Base-by-base conservation (phyloP, 1,140 invertebrate genomes). In the Drosophila quadrilineata region DNA sequence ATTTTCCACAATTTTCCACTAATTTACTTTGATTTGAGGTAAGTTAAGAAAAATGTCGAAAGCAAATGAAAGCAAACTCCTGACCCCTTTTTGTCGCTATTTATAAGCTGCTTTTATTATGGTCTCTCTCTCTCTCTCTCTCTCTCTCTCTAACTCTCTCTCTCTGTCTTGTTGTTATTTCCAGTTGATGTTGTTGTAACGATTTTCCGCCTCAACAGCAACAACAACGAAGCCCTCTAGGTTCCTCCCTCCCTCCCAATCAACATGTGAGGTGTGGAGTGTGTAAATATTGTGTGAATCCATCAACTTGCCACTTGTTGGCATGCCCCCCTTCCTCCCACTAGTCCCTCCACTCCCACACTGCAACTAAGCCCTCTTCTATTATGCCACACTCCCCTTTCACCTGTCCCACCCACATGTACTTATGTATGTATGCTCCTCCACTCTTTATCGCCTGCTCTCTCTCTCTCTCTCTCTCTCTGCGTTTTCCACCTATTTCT, bases 131-230 rank as follows among this genome's bases (percentile, higher is more conserved):
- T n/a, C n/a, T n/a, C n/a, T n/a, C n/a, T n/a, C n/a, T n/a, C n/a
- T n/a, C n/a, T n/a, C n/a, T n/a, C n/a, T n/a, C n/a, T n/a, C n/a
- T n/a, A n/a, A n/a, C n/a, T n/a, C n/a, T n/a, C n/a, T n/a, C n/a
- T n/a, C n/a, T n/a, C n/a, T n/a, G n/a, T 62, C 19, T 33, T 41
- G 43, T 38, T 35, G 52, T 21, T 10, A 59, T 80, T 82, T 76
- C 70, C 72, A 70, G 69, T 70, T 73, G 84, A 82, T 84, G n/a
- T 82, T 82, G 73, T 36, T 82, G 72, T 76, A 82, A 84, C 77
- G 77, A 82, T 82, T 82, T 82, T 82, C 77, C 73, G 77, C 69
- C 71, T 76, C 69, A 76, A 56, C 70, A 68, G 36, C 52, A 31
- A 10, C 36, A 21, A 28, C n/a, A 17, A 40, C 41, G 12, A 29